Evolutionary conservation across 2,113 vertebrate genomes (phyloP).

Genomic region (Coracopsis vasa): DNA sequence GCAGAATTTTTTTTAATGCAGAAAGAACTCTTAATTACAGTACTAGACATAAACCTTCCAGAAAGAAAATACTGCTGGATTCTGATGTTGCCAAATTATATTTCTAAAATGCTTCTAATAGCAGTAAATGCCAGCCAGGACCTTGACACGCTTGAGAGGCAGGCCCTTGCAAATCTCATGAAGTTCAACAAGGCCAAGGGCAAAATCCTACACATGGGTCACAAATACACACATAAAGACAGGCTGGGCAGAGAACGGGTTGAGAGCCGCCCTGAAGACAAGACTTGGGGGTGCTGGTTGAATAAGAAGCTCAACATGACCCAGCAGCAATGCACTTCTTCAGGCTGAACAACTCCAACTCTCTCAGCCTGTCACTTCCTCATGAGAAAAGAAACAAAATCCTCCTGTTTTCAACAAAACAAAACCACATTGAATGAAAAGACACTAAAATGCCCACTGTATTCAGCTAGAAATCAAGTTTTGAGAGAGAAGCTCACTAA

Average conservation of each 20-base stretch:
- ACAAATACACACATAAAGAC: not conserved
- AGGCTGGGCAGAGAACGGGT: not conserved
- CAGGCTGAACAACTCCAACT: not conserved
- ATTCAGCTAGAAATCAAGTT: not conserved
- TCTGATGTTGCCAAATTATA: accelerated
- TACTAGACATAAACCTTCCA: not conserved
- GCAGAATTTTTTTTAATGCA: not conserved
- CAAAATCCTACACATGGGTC: not conserved
- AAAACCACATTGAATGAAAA: not conserved
- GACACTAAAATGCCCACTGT: not conserved
- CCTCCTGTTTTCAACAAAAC: not conserved
- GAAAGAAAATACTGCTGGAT: not conserved
- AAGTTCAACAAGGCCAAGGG: not conserved
- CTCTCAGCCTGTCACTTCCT: not conserved
- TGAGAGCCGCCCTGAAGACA: not conserved
- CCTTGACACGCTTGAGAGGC: not conserved
- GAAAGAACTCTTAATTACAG: not conserved
- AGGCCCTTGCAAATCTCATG: not conserved
- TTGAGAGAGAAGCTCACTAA: not conserved
- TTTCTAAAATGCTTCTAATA: not conserved
- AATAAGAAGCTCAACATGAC: not conserved
- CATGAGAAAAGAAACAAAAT: not conserved
- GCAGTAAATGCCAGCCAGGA: not conserved
- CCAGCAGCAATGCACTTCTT: not conserved
- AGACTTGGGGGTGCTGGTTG: not conserved